phyloP scores from a whole-genome alignment of 2,797 vertebrate species.

The Pampus argenteus region DNA sequence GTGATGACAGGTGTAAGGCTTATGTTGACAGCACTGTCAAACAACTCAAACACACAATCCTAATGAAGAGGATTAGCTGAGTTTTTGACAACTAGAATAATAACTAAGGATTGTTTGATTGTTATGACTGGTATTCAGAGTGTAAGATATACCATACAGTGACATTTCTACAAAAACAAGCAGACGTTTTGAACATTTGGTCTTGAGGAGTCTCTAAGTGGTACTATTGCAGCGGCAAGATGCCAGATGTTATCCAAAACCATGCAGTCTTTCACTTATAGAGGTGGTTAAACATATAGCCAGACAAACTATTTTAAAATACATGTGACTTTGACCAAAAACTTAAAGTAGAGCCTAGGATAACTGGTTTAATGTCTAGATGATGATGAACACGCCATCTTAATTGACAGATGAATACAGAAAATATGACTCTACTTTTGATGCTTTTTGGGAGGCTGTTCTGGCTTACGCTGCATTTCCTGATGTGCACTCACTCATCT shows the following conservation, averaged over 20 bases:
- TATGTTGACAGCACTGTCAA: background rate
- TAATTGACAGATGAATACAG: background rate
- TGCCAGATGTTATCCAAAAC: conserved; percentile 1
- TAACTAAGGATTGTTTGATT: background rate
- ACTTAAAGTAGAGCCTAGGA: background rate
- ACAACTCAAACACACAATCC: background rate
- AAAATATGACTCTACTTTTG: background rate
- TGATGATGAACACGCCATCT: background rate
- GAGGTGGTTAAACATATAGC: background rate
- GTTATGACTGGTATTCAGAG: background rate
- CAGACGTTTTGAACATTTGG: background rate
- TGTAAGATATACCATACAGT: background rate
- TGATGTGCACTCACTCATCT: background rate
- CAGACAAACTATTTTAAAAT: background rate
- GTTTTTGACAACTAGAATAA: background rate
- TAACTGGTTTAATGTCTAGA: too few species aligned
- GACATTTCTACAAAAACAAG: background rate
- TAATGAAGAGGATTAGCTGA: too few species aligned
- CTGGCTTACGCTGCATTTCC: background rate
- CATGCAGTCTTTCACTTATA: background rate
- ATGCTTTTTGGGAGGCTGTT: background rate
- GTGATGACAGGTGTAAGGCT: background rate
- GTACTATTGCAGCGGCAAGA: background rate
- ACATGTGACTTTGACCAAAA: background rate
- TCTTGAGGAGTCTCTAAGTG: background rate